Evolutionary conservation across 2,888 invertebrate genomes (phyloP).

Genomic region (Gerris lacustris): DNA sequence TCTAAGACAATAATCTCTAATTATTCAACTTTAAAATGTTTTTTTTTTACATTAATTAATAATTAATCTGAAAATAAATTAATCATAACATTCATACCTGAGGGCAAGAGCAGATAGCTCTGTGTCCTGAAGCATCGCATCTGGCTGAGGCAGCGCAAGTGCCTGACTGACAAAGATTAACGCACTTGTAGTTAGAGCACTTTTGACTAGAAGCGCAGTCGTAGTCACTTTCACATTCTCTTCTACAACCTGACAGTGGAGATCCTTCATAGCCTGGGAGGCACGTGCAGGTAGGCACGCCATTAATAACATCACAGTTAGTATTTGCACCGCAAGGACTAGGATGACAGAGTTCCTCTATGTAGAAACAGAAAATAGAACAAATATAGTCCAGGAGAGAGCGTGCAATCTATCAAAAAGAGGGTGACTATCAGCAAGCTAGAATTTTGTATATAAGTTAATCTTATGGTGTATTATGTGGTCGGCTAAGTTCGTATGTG

Average conservation of each 20-base stretch:
- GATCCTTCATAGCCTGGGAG: conserved; percentile 61
- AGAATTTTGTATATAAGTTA: too few species aligned
- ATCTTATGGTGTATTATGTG: too few species aligned
- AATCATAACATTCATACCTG: conserved; percentile 43
- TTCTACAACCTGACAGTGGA: conserved; percentile 62
- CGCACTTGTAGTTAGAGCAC: conserved; percentile 61
- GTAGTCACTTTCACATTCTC: conserved; percentile 66
- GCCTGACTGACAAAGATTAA: conserved; percentile 51
- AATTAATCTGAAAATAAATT: too few species aligned
- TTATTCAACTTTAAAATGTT: too few species aligned
- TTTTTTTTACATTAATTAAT: too few species aligned
- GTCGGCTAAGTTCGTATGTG: too few species aligned
- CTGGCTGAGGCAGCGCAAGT: conserved; percentile 67
- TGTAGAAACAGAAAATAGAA: conserved; percentile 23
- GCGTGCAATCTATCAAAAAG: too few species aligned
- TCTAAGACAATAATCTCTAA: too few species aligned
- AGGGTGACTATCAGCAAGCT: too few species aligned
- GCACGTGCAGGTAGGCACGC: conserved; percentile 67
- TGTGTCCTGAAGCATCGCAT: conserved; percentile 63
- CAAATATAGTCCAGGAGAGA: too few species aligned
- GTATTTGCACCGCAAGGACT: conserved; percentile 72
- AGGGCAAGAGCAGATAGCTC: conserved; percentile 66
- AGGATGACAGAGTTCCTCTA: conserved; percentile 72
- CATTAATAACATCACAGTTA: conserved; percentile 62
- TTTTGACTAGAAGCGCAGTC: conserved; percentile 59